Evolutionary conservation across 2,797 vertebrate species (phyloP), one percentile per base, ranked within the genome.

Genomic region (Anolis apletophallus): DNA sequence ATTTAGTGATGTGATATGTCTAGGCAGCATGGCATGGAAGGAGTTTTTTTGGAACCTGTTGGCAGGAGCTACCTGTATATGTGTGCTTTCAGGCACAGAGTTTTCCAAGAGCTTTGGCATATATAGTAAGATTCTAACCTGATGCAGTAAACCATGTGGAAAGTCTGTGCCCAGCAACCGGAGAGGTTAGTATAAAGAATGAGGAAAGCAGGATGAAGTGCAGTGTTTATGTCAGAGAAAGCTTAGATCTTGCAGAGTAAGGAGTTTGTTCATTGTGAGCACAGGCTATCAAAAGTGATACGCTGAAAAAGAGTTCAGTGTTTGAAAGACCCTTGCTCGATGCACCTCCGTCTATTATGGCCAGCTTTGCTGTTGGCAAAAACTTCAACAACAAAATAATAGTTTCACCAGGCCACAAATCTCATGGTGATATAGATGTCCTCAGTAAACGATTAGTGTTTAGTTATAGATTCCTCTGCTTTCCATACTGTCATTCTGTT

Each of bases 111-210:
- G 90, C 84, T 91, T 94, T 77, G 72, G 69, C 85, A 89, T 87
- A 90, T 88, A 94, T 94, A 90, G 90, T 78, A 92, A 84, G 89
- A 92, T 92, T 94, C 90, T 93, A 88, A 92, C 84, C 79, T 87
- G 54, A 89, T 92, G 93, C 91, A 94, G 81, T 82, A 94, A 64
- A 88, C 83, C 59, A 87, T 85, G 87, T 90, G 90, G 94, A 95
- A 95, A 94, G 88, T 91, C 89, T 90, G 84, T 92, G 93, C 91
- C 93, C 90, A 88, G 69, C 87, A 81, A 86, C 72, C 55, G 92
- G 89, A 93, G 92, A 90, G 89, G 91, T 94, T 94, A 93, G 92
- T 91, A 90, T 40, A 75, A 86, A 84, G 59, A 86, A 85, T 75
- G 64, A 74, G 86, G 88, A 88, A 90, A 0, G 1, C 57, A 64